Base-by-base conservation (phyloP, 2,888 invertebrate species). In the Tuta absoluta region DNA sequence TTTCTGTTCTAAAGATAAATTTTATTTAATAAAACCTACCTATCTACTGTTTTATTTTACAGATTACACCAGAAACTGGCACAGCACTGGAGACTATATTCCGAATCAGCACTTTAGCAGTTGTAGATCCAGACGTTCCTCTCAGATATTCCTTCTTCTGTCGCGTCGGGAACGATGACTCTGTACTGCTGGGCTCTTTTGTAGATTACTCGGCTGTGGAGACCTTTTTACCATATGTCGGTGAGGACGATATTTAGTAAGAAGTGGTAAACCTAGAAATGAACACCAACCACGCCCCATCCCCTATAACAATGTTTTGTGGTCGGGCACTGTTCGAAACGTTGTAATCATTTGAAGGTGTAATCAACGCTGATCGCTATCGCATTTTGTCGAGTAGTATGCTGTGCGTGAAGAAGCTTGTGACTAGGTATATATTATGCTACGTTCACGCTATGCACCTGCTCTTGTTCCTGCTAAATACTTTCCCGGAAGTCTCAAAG, bases 41-140 rank as follows among this genome's bases (percentile, higher is more conserved):
- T 28, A 19, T 56, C 24, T 10, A 19, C 21, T 2, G 5, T 56
- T n/a, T n/a, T 56, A n/a, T 56, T 28, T 61, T 11, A 17, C 67
- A 87, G 87, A 70, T 82, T 11, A 68, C 71, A 8, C 86, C 86
- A 12, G 69, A 72, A 17, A 66, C 70, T 0, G 87, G 85, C 0
- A 73, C 71, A 8, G 85, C 86, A 0, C 68, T 87, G 72, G 83
- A 85, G 62, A 84, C 86, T 0, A 41, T 83, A 10, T 86, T 83
- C 65, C 81, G 84, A 0, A 68, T 86, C 37, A 84, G 83, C 61
- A 82, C 78, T 5, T 64, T 66, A 0, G 72, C 80, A 0, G 76
- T 75, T 3, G 37, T 66, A 11, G 83, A 86, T 59, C 45, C 67
- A 0, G 74, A 79, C 66, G 68, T 65, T 3, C 85, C 83, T 0